Evolutionary conservation across 2,797 vertebrate species (phyloP).

Genomic region (Mareca penelope): DNA sequence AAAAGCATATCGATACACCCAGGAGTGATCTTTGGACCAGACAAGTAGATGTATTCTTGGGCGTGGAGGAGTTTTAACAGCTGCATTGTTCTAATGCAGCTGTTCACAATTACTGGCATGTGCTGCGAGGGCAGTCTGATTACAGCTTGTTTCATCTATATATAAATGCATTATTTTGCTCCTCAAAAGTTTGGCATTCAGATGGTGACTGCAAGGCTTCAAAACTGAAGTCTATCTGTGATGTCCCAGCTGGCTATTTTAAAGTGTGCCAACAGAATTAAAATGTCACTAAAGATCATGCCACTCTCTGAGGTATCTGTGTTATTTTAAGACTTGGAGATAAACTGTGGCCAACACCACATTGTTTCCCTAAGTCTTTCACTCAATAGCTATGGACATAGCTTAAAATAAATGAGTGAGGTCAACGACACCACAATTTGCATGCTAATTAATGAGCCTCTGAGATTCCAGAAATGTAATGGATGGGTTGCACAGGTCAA

Average conservation of each 20-base stretch:
- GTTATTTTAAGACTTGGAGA: constrained; percentile 79
- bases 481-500: neutral
- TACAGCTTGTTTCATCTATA: constrained; percentile 15
- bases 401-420: constrained; percentile 72
- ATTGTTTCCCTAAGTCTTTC: constrained; percentile 69
- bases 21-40: neutral
- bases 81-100: constrained; percentile 27
- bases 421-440: neutral
- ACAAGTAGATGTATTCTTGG: neutral
- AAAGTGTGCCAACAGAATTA: constrained; percentile 54
- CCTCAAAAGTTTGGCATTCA: constrained; percentile 44
- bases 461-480: constrained; percentile 18
- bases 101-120: constrained; percentile 22
- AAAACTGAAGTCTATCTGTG: constrained; percentile 39
- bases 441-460: neutral
- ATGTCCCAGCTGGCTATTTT: constrained; percentile 44
- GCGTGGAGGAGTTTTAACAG: neutral
- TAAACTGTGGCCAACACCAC: constrained; percentile 67
- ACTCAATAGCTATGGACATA: constrained; percentile 24
- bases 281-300: constrained; percentile 69
- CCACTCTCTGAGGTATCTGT: constrained; percentile 46
- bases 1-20: neutral
- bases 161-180: constrained; percentile 27
- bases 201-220: constrained; percentile 28
- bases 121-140: neutral